Evolutionary conservation across 1,140 invertebrate species (phyloP), one percentile per base, ranked within the genome.

Genomic region (Drosophila asahinai): DNA sequence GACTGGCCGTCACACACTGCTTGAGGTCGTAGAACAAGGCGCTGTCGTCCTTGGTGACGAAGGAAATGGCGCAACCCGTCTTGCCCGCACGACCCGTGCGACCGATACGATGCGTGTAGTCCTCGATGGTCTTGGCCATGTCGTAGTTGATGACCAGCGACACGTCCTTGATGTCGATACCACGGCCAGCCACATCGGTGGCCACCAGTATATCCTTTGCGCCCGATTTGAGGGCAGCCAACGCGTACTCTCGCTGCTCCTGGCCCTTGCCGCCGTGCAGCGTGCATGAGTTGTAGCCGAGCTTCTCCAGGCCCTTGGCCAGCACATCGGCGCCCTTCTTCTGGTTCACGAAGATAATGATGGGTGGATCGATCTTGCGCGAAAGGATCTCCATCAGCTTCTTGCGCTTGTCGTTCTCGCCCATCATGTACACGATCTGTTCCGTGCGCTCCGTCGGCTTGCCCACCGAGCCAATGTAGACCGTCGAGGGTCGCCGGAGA

Each of bases 271-370:
- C 99, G 94, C 99, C 99, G 93, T 99, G 99, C 63, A 99, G 94
- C 9, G 99, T 99, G 93, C 97, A 98, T 2, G 98, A 97, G 93
- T 98, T 99, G 94, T 97, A 99, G 93, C 98, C 98, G 80, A 99
- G 95, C 94, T 99, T 99, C 93, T 99, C 98, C 83, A 99, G 94
- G 48, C 98, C 98, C 94, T 98, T 98, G 40, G 98, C 98, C 92
- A 99, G 94, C 1, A 99, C 97, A 94, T 99, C 99, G 1, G 98
- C 99, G 75, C 99, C 99, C 94, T 99, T 99, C 96, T 99, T 99
- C 94, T 99, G 99, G 93, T 99, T 99, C 77, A 99, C 99, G 92
- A 99, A 99, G 86, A 99, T 99, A 86, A 99, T 99, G 58, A 99
- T 97, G 2, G 99, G 99, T 4, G 98, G 98, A 92, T 98, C 98